phyloP scores from a whole-genome alignment of 2,113 vertebrate species.

The Malurus elegans region DNA sequence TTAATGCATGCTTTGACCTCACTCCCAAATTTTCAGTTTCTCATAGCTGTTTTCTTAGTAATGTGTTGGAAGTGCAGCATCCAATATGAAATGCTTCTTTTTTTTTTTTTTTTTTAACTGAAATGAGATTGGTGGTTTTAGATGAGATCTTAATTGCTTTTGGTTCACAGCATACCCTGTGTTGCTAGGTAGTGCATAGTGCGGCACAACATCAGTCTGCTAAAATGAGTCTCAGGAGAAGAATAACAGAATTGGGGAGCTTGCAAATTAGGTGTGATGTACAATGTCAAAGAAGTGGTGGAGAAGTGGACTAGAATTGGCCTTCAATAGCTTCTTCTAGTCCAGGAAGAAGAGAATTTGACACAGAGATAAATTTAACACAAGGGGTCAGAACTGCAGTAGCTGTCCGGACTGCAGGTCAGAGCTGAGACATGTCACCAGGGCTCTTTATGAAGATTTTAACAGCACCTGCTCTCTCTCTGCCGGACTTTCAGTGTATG shows the following conservation, averaged over 20 bases:
- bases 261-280: constrained; percentile 24
- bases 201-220: neutral
- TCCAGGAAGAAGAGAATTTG: neutral
- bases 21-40: neutral
- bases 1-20: neutral
- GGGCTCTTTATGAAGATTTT: neutral
- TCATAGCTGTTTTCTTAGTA: neutral
- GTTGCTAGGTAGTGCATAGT: constrained; percentile 38
- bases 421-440: neutral
- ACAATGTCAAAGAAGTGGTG: neutral
- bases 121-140: constrained; percentile 18
- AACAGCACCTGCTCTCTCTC: neutral
- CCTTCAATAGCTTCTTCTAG: neutral
- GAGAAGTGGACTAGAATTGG: neutral
- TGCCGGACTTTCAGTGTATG: neutral
- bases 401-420: neutral
- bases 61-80: neutral
- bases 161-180: neutral
- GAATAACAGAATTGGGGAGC: neutral
- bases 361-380: neutral
- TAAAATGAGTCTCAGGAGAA: constrained; percentile 6
- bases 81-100: neutral
- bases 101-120: neutral
- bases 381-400: neutral
- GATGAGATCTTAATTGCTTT: constrained; percentile 37